phyloP scores from a whole-genome alignment of 1,140 invertebrate genomes.

The Pissodes strobi region DNA sequence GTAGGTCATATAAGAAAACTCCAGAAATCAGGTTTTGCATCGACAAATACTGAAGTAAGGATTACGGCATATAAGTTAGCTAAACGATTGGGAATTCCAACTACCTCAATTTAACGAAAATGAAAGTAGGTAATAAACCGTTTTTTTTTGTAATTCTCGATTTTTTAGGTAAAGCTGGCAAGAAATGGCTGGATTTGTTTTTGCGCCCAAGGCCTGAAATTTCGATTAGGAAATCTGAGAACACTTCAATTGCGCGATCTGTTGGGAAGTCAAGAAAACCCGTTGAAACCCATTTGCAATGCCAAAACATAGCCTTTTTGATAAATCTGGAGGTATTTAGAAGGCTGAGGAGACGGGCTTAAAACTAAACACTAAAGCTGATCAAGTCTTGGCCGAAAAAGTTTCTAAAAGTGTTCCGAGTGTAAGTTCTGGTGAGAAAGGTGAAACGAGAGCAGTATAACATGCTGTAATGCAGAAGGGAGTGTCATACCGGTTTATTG shows the following conservation, averaged over 20 bases:
- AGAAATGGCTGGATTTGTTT: no score
- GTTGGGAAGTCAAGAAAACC: slow-evolving; percentile 18
- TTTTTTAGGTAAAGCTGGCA: slow-evolving; percentile 25
- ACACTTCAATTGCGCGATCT: slow-evolving; percentile 10
- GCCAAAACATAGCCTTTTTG: slow-evolving; percentile 16
- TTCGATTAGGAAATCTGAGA: slow-evolving; percentile 19
- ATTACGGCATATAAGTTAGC: no score
- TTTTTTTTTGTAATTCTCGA: not conserved
- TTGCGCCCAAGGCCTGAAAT: slow-evolving; percentile 18
- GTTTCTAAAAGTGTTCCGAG: slow-evolving; percentile 42
- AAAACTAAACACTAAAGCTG: slow-evolving; percentile 43
- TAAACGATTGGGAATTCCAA: slow-evolving; percentile 12
- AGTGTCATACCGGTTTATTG: slow-evolving; percentile 33
- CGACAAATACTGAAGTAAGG: no score
- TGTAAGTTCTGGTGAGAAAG: slow-evolving; percentile 36
- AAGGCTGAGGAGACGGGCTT: slow-evolving; percentile 37
- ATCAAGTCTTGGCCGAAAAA: slow-evolving; percentile 49
- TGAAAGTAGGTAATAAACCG: no score
- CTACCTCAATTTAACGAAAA: slow-evolving; percentile 18
- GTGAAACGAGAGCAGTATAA: slow-evolving; percentile 44
- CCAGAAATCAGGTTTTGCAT: no score
- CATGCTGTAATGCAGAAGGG: slow-evolving; percentile 39
- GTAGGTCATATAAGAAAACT: no score
- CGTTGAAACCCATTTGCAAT: slow-evolving; percentile 21
- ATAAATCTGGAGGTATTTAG: slow-evolving; percentile 22